A percentile compares a stretch with the other conserved stretches of the same genome.
phyloP scores from a whole-genome alignment of 2,888 invertebrate species.

The Spialia ferax region DNA sequence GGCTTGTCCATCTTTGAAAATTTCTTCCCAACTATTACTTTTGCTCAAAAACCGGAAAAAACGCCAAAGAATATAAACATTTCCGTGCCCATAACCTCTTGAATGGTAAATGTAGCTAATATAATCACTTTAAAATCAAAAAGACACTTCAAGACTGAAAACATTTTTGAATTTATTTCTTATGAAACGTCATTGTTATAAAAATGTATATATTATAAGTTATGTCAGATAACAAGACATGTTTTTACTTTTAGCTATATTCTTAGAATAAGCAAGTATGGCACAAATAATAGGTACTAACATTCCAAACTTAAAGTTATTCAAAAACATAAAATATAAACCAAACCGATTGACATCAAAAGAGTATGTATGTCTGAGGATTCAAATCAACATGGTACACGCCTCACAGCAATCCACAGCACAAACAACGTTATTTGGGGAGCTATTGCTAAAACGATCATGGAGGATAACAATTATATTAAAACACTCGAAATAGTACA shows the following conservation, averaged over 20 bases:
- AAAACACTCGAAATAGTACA: no score
- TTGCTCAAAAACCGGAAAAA: slow-evolving; percentile 2
- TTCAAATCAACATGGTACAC: no score
- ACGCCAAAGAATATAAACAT: slow-evolving; percentile 2
- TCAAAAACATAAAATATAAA: neutral
- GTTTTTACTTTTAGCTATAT: no score
- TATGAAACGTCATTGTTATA: neutral
- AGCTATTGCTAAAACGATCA: no score
- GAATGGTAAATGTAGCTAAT: neutral
- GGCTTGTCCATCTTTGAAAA: slow-evolving; percentile 9
- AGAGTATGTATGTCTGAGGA: no score
- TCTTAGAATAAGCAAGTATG: neutral
- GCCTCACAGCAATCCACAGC: no score
- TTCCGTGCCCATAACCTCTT: neutral
- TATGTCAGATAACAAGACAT: no score
- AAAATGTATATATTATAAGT: no score
- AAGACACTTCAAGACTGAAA: no score
- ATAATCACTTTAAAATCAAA: no score
- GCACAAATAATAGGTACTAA: neutral
- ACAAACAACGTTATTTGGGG: no score
- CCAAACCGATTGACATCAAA: neutral
- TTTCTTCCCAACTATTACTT: neutral
- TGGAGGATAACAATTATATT: no score
- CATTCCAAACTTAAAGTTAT: neutral
- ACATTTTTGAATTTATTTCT: slow-evolving; percentile 6